Evolutionary conservation across 1,140 invertebrate genomes (phyloP).

Genomic region (Caenorhabditis tropicalis): DNA sequence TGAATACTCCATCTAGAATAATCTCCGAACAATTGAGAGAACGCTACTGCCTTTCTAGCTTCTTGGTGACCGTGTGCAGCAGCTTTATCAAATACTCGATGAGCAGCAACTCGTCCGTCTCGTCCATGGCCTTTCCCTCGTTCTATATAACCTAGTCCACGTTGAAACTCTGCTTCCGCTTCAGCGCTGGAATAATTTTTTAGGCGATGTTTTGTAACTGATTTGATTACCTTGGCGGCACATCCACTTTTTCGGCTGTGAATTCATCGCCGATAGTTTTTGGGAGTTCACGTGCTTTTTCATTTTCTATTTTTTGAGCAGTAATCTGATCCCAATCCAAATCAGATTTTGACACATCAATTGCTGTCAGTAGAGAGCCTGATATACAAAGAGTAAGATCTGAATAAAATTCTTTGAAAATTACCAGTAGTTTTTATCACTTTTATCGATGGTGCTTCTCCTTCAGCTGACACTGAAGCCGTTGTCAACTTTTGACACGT

Average conservation of each 20-base stretch:
- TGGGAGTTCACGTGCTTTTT: not conserved
- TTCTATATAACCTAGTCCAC: conserved; percentile 44
- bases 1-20: conserved; percentile 80
- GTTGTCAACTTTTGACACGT: conserved; percentile 14
- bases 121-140: conserved; percentile 44
- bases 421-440: not conserved
- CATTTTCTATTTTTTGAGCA: not conserved
- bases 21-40: conserved; percentile 84
- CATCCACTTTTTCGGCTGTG: not conserved
- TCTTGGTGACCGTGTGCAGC: conserved; percentile 40
- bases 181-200: not conserved
- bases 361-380: conserved; percentile 16
- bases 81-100: conserved; percentile 46
- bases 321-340: conserved; percentile 22
- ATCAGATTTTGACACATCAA: conserved; percentile 14
- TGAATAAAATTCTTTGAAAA: not conserved
- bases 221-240: not conserved
- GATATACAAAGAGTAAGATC: too few species aligned
- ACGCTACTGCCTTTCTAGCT: conserved; percentile 76
- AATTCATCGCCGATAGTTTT: conserved; percentile 20
- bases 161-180: conserved; percentile 36
- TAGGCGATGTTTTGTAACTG: not conserved
- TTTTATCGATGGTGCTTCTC: conserved; percentile 27
- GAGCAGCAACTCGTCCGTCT: conserved; percentile 51
- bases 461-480: not conserved